These are phyloP conservation scores for Sparidentex hasta DNA, from an alignment of 2,797 vertebrate genomes.

Conservation along the genomic window DNA sequence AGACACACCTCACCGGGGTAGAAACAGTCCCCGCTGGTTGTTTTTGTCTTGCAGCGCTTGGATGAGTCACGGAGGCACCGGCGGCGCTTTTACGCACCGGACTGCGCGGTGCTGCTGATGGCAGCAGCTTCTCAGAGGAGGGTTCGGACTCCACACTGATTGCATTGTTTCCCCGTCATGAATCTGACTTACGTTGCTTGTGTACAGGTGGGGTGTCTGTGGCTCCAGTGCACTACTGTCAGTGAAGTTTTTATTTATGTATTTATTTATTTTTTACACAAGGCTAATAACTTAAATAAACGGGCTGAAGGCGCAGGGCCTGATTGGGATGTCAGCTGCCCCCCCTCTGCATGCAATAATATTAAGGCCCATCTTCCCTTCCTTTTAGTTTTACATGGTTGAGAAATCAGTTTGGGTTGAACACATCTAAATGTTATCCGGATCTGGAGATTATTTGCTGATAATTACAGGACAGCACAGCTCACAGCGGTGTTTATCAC, in stretches of 20 bases:
- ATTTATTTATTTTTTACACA: too few species aligned
- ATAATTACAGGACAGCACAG: background rate
- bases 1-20: constrained; percentile 74
- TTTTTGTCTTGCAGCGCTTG: constrained; percentile 59
- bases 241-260: background rate
- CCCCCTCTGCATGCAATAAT: background rate
- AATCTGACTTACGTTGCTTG: background rate
- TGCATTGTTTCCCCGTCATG: background rate
- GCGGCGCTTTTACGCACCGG: constrained; percentile 51
- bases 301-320: background rate
- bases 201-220: constrained; percentile 8
- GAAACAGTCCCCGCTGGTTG: constrained; percentile 25
- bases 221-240: background rate
- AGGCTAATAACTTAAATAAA: background rate
- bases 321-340: background rate
- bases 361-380: background rate
- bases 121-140: background rate
- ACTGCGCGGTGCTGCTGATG: constrained; percentile 26
- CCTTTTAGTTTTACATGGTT: background rate
- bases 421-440: background rate
- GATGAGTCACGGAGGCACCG: constrained; percentile 62
- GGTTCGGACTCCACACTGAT: background rate
- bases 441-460: background rate
- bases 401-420: constrained; percentile 1
- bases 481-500: background rate